Evolutionary conservation across 1,140 invertebrate genomes (phyloP), one percentile per base, ranked within the genome.

Genomic region (Akabosia matsudoensis): DNA sequence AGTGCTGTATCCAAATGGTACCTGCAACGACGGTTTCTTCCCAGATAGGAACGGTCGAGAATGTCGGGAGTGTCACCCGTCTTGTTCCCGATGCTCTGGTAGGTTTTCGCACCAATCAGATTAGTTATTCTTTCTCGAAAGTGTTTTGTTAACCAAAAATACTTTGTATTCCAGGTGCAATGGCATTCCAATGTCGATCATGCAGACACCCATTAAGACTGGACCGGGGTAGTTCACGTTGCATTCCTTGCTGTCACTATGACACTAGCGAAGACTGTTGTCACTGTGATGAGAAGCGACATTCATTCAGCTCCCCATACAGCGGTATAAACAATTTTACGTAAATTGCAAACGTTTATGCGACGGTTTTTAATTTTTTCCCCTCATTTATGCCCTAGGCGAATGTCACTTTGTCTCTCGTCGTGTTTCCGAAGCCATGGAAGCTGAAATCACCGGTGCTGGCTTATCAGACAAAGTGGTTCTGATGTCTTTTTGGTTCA

Each of bases 271-370:
- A 70, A 70, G 77, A 81, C 74, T 81, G 80, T 34, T 81, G 80
- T 74, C 78, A 79, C 74, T 81, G 80, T 78, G 78, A 81, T 75
- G 61, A 70, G n/a, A 81, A 79, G 34, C 28, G 78, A 67, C 80
- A 79, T 30, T 45, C 76, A n/a, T 51, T 74, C 76, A 3, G 71
- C 10, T 14, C 45, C 14, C 51, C 56, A 4, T 77, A 75, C 22
- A 74, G 75, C 34, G 76, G 80, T 79, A 75, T 52, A 51, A 2
- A 33, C 13, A 51, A 73, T 45, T 54, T 45, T 54, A 24, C 14
- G 7, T 30, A 7, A 61, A 7, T 24, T 51, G n/a, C 10, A 51
- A 51, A 51, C n/a, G 45, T 51, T 51, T 64, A 24, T 64, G 13
- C 13, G 13, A 52, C 45, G n/a, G 45, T 24, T 22, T 22, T 10